Base-by-base conservation (phyloP, 2,797 vertebrate species). In the Brachymystax lenok region DNA sequence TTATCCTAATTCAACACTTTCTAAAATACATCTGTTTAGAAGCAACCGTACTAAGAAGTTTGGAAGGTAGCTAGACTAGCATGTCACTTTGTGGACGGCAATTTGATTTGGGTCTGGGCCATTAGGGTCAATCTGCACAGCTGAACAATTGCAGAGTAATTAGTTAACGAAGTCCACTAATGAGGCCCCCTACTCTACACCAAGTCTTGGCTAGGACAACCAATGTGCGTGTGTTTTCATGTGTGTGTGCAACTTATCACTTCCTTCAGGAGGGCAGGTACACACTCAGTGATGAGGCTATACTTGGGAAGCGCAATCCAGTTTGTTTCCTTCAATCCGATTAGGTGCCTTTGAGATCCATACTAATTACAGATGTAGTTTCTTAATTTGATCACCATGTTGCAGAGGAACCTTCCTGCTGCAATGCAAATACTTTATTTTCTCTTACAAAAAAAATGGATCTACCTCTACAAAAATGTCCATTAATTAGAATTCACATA, bases 321-420 rank as follows among this genome's bases (percentile, higher is more conserved):
- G 91, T 94, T 93, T 91, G 90, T 88, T 90, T 91, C 85, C 85
- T 87, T 90, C 91, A 93, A 94, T 94, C 91, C 90, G 87, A 94
- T 94, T 93, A 93, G 90, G 85, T 90, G 89, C 89, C 90, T 91
- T 90, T 90, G 88, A 90, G 91, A 94, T 94, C 93, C 88, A 93
- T 91, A 92, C 90, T 94, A 92, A 93, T 93, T 92, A 93, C 88
- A 12, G 40, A 46, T 13, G 40, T 46, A 13, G 40, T 46, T 46
- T 46, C 10, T 46, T 46, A 46, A 46, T 46, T 46, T 46, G 40
- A 46, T 46, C 40, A 46, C 40, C 40, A 10, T 13, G 40, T 46
- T 46, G 40, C 12, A 46, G 40, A 2, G 10, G 40, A 46, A 46
- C 40, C 40, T 46, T 46, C 40, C 40, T 46, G 40, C 40, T 46